Conservation (phyloP, 1,140 invertebrate genomes). For the Drosophila hydei region DNA sequence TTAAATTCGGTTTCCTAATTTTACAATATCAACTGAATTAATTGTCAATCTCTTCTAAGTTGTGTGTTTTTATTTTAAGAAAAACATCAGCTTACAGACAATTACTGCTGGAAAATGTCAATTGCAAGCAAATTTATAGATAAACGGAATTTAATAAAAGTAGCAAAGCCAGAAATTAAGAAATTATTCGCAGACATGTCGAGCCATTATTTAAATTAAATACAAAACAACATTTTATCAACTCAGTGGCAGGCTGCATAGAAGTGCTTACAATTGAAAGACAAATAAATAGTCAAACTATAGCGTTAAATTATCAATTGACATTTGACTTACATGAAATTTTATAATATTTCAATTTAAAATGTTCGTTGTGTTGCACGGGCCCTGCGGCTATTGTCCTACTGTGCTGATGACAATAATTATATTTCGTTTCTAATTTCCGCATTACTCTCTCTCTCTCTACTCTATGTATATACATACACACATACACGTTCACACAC, state of each 20-base stretch:
- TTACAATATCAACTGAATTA: no score
- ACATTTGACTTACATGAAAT: conserved; percentile 16
- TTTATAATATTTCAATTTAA: conserved; percentile 2
- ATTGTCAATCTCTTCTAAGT: no score
- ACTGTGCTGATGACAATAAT: conserved; percentile 31
- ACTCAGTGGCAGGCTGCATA: not conserved
- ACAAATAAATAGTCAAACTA: conserved; percentile 14
- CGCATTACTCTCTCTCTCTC: conserved; percentile 8
- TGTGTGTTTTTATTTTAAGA: no score
- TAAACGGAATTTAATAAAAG: not conserved
- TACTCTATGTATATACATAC: not conserved
- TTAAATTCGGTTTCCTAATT: no score
- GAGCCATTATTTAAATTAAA: not conserved
- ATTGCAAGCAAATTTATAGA: not conserved
- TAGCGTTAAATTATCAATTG: conserved; percentile 27
- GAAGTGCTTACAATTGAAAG: conserved; percentile 17
- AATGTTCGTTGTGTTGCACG: no score
- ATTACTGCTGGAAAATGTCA: no score
- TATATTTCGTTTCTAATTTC: conserved; percentile 44
- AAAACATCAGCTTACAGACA: no score
- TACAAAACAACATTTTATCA: not conserved
- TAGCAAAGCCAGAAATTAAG: no score
- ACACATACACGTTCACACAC: conserved; percentile 28
- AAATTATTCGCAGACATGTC: no score
- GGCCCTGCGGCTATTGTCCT: conserved; percentile 1